Base-by-base conservation (phyloP, 2,797 vertebrate genomes). In the Enteromius unitaeniatus region DNA sequence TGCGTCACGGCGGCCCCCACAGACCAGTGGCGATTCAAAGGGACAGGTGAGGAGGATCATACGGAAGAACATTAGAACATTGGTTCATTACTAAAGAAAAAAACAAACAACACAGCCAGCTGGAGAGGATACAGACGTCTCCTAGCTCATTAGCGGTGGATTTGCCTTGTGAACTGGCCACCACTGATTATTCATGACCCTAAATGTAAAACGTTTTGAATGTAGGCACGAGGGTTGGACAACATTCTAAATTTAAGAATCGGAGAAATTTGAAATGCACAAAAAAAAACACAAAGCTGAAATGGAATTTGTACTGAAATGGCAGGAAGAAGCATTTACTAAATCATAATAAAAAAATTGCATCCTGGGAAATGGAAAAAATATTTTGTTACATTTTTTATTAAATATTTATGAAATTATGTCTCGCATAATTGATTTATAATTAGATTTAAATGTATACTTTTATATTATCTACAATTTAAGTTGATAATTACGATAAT, bases 1-100 rank as follows among this genome's bases (percentile, higher is more conserved):
- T 81, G 89, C 86, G 78, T 92, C 91, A 90, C 77, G 79, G 60
- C 64, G n/a, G 31, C 72, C 19, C 45, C 19, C 13, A 10, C 75
- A 75, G 60, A 69, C 60, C 73, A 45, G 64, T n/a, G 28, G n/a
- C 13, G 14, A 47, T 34, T 79, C 68, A 67, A 37, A 86, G 64
- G 62, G 65, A 60, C 83, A 72, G 64, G 79, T 55, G 65, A 45
- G 42, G 67, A 60, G 67, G n/a, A 70, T 28, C 74, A 53, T 69
- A 23, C 37, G 9, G 23, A 51, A 76, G 65, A 58, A 75, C 45
- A 78, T 47, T 69, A 53, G 5, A 51, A 49, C 26, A 58, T n/a
- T 45, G 37, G 37, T 26, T 53, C 31, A 78, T 83, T 70, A 53
- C 19, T 23, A 34, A 13, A 9, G 34, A 60, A 78, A 62, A 58